Conservation (phyloP, 2,113 vertebrate genomes). For the Austrofundulus limnaeus region DNA sequence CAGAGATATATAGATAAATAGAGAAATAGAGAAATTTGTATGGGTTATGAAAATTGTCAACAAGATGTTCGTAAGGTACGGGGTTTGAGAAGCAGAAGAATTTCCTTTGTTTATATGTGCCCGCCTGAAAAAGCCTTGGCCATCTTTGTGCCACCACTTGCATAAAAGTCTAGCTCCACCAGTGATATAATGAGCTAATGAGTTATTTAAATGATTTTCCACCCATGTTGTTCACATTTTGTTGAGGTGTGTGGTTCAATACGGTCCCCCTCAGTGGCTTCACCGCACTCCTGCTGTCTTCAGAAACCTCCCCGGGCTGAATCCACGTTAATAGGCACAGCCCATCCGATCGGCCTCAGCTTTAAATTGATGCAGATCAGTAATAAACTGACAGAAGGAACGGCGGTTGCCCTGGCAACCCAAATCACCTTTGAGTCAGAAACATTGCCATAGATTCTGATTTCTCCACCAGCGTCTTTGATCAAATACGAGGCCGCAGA, state of each 20-base stretch:
- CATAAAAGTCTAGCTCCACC: no score
- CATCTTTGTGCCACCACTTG: no score
- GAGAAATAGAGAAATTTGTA: no score
- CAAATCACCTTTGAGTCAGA: conserved; percentile 15
- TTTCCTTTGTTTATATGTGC: no score
- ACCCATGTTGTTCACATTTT: background rate
- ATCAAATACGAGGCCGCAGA: conserved; percentile 26
- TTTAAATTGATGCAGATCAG: conserved; percentile 5
- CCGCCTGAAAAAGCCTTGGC: no score
- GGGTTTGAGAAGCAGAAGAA: no score
- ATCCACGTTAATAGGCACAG: conserved; percentile 19
- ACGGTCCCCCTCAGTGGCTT: conserved; percentile 29
- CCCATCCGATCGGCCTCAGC: conserved; percentile 2
- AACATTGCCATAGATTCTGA: conserved; percentile 12
- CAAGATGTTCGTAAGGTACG: no score
- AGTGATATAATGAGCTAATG: conserved; percentile 6
- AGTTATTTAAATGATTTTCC: conserved; percentile 37
- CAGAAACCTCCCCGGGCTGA: background rate
- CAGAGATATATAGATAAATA: no score
- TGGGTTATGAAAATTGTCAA: no score
- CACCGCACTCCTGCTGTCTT: conserved; percentile 15
- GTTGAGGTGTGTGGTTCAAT: conserved; percentile 21
- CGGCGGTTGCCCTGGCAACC: conserved; percentile 27
- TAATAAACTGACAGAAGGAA: conserved; percentile 23
- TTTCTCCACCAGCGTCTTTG: conserved; percentile 13